A percentile compares a stretch with the other conserved stretches of the same genome.
Conservation (phyloP, 2,113 vertebrate genomes). For the Nothocercus julius region DNA sequence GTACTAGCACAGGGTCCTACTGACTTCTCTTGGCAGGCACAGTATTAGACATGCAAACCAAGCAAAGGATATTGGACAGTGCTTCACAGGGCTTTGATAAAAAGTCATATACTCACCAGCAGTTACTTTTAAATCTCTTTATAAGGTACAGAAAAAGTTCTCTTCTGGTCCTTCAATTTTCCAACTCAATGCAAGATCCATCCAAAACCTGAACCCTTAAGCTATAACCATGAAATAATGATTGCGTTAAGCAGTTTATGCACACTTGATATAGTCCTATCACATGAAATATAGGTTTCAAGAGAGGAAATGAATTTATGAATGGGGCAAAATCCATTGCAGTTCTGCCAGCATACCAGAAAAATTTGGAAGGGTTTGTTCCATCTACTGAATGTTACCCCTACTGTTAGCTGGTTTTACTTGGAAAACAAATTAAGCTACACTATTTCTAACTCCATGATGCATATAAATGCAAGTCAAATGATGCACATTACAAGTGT, state of each 20-base stretch:
- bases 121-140: not conserved
- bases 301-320: not conserved
- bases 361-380: not conserved
- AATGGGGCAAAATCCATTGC: not conserved
- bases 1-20: not conserved
- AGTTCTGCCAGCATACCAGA: not conserved
- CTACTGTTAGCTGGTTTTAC: not conserved
- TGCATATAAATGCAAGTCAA: not conserved
- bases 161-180: not conserved
- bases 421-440: not conserved
- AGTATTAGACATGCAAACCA: not conserved
- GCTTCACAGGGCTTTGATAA: not conserved
- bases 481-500: not conserved
- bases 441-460: rapidly evolving
- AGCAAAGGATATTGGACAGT: not conserved
- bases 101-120: not conserved
- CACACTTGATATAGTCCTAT: not conserved
- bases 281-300: not conserved
- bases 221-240: not conserved
- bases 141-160: not conserved
- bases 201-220: not conserved
- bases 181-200: not conserved
- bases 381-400: not conserved
- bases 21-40: not conserved
- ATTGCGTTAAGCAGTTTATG: not conserved